Conservation (phyloP, 2,888 invertebrate genomes). For the Cantharis flavilabris region DNA sequence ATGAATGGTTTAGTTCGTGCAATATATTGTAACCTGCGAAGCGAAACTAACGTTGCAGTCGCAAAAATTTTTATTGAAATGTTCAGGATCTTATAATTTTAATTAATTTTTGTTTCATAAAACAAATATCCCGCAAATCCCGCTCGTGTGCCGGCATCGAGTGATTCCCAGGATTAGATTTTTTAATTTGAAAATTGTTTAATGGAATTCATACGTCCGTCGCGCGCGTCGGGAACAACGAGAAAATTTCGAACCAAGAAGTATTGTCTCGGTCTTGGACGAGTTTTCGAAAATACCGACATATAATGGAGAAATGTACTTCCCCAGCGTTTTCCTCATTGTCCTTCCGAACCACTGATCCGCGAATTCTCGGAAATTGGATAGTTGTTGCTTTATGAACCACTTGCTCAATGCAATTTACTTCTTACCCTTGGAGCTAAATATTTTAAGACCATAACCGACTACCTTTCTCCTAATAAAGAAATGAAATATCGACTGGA, state of each 20-base stretch:
- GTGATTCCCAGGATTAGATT: neutral
- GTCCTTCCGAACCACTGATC: constrained; percentile 50
- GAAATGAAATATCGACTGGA: neutral
- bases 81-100: neutral
- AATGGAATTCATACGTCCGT: neutral
- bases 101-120: neutral
- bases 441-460: constrained; percentile 39
- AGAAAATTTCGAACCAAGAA: neutral
- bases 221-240: neutral
- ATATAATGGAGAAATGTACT: constrained; percentile 11
- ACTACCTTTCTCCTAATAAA: neutral
- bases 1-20: constrained; percentile 44
- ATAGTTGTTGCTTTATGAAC: constrained; percentile 55
- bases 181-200: neutral
- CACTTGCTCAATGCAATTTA: constrained; percentile 50
- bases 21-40: constrained; percentile 42
- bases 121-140: neutral
- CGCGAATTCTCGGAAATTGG: constrained; percentile 52
- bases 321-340: constrained; percentile 37
- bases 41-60: constrained; percentile 38
- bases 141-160: neutral
- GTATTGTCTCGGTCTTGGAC: neutral
- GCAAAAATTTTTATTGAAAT: constrained; percentile 33
- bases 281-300: constrained; percentile 6
- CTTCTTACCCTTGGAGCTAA: constrained; percentile 45